Evolutionary conservation across 1,140 invertebrate species (phyloP).

Genomic region (Philotrypesis tridentata): DNA sequence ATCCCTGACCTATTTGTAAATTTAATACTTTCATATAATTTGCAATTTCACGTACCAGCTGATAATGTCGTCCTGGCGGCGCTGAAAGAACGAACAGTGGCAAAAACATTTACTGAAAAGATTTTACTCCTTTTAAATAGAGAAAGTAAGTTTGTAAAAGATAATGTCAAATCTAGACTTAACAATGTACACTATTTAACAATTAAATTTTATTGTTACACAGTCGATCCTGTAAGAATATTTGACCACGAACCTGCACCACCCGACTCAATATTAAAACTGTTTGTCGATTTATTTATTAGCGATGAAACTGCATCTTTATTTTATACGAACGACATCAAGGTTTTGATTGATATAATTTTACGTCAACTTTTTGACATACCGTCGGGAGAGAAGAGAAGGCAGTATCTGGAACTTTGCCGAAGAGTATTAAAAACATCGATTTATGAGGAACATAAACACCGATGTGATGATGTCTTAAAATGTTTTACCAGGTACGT

Average conservation of each 20-base stretch:
- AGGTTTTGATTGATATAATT: conserved; percentile 93
- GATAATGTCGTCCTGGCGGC: conserved; percentile 87
- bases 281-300: conserved; percentile 89
- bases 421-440: conserved; percentile 85
- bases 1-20: conserved; percentile 89
- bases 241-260: conserved; percentile 87
- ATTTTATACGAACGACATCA: conserved; percentile 95
- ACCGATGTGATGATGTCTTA: conserved; percentile 84
- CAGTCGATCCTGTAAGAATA: conserved; percentile 90
- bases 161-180: conserved; percentile 4
- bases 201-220: conserved; percentile 44
- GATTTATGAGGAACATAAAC: conserved; percentile 83
- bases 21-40: conserved; percentile 89
- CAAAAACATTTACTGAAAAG: conserved; percentile 93
- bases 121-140: conserved; percentile 89
- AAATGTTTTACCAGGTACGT: conserved; percentile 82
- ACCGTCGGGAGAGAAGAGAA: conserved; percentile 86
- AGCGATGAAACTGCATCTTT: conserved; percentile 84
- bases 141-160: conserved; percentile 80
- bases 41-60: conserved; percentile 81
- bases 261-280: conserved; percentile 89
- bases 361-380: conserved; percentile 90
- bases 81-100: conserved; percentile 80
- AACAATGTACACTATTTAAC: conserved; percentile 8
- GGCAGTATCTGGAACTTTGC: conserved; percentile 84